Conservation (phyloP, 2,113 vertebrate species). For the Alligator mississippiensis region DNA sequence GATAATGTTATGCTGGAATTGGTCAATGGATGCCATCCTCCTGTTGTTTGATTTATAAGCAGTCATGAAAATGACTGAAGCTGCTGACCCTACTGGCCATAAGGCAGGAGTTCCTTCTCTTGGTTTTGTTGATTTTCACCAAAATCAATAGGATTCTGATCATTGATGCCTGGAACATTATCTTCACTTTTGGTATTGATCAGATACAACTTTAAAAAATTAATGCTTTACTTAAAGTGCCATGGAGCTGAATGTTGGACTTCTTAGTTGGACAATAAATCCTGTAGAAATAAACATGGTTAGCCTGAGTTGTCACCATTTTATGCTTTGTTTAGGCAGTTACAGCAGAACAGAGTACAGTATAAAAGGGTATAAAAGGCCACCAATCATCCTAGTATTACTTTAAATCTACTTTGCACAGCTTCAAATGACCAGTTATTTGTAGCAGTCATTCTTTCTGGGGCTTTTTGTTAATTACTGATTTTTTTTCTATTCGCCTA, state of each 20-base stretch:
- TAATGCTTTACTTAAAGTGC: no score
- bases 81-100: no score
- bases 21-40: no score
- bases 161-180: background rate
- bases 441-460: background rate
- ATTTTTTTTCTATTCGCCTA: conserved; percentile 14
- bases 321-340: conserved; percentile 30
- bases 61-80: no score
- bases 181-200: background rate
- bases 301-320: background rate
- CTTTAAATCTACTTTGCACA: conserved; percentile 13
- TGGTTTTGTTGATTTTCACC: background rate
- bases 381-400: background rate
- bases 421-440: conserved; percentile 5
- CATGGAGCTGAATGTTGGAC: no score
- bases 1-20: no score
- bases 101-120: background rate
- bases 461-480: conserved; percentile 13
- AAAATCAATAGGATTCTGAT: background rate
- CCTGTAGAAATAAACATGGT: no score
- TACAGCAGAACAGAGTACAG: fast-evolving
- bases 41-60: no score
- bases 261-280: no score
- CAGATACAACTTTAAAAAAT: background rate
- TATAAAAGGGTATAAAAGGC: conserved; percentile 4